These are phyloP conservation scores for Mycogona germanica DNA, from an alignment of 2,888 invertebrate species.

Conservation along the genomic window DNA sequence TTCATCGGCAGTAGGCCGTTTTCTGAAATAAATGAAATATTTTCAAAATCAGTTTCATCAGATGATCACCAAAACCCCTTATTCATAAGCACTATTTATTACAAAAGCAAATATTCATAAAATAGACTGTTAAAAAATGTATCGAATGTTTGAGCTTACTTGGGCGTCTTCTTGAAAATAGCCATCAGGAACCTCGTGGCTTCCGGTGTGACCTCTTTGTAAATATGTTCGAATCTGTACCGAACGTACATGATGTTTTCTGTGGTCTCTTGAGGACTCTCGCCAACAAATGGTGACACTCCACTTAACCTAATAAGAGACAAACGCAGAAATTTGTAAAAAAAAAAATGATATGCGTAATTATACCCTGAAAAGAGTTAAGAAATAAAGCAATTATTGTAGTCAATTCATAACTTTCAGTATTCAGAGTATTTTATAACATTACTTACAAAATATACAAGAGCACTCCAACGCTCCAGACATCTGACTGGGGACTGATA, in stretches of 20 bases:
- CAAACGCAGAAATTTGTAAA: slow-evolving; percentile 15
- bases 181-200: slow-evolving; percentile 89
- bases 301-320: slow-evolving; percentile 53
- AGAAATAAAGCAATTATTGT: slow-evolving; percentile 4
- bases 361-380: no score
- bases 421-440: background rate
- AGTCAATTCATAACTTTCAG: no score
- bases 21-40: slow-evolving; percentile 44
- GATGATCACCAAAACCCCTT: no score
- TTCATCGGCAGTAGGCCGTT: slow-evolving; percentile 87
- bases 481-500: slow-evolving; percentile 79
- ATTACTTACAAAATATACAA: slow-evolving; percentile 56
- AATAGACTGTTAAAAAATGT: background rate
- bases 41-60: background rate
- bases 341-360: no score
- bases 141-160: no score
- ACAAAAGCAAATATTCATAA: background rate
- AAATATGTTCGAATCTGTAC: slow-evolving; percentile 85
- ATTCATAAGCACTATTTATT: no score
- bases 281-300: slow-evolving; percentile 77
- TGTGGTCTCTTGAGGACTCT: slow-evolving; percentile 66
- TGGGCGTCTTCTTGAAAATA: slow-evolving; percentile 84
- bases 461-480: slow-evolving; percentile 90
- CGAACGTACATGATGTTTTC: slow-evolving; percentile 86
- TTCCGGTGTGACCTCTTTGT: slow-evolving; percentile 87